Evolutionary conservation across 2,797 vertebrate species (phyloP).

Genomic region (Schizopygopsis pylzovi): DNA sequence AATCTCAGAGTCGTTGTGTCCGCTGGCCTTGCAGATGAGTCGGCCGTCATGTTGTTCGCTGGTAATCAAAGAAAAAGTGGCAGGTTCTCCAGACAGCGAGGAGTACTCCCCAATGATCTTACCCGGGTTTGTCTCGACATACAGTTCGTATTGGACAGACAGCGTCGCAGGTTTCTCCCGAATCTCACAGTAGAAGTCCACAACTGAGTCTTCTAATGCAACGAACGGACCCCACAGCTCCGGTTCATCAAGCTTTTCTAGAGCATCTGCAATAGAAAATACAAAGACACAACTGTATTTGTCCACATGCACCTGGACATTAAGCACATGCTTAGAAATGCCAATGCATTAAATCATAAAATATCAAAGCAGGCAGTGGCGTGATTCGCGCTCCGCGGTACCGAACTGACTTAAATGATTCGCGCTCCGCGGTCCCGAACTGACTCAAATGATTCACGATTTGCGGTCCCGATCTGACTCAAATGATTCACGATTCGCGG

Average conservation of each 20-base stretch:
- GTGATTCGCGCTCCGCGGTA: too few species aligned
- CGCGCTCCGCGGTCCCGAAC: too few species aligned
- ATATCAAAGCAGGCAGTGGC: neutral
- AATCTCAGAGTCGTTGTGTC: slow-evolving; percentile 16
- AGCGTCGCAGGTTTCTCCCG: fast-evolving
- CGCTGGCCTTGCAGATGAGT: slow-evolving; percentile 41
- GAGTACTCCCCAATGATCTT: fast-evolving
- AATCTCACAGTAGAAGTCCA: neutral
- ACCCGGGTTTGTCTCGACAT: neutral
- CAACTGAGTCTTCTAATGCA: fast-evolving
- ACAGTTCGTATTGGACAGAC: neutral
- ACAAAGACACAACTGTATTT: neutral
- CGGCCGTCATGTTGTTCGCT: neutral
- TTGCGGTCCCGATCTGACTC: too few species aligned
- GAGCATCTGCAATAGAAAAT: slow-evolving; percentile 23
- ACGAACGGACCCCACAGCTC: fast-evolving
- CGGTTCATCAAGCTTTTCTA: slow-evolving; percentile 5
- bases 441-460: too few species aligned
- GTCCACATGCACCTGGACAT: neutral
- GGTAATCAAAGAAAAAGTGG: fast-evolving
- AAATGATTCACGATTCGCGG: too few species aligned
- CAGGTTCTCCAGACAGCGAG: neutral
- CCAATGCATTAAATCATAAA: neutral
- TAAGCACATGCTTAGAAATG: neutral
- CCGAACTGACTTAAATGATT: too few species aligned